A percentile compares a stretch with the other conserved stretches of the same genome.
Evolutionary conservation across 2,113 vertebrate species (phyloP).

Genomic region (Dicaeum eximium): DNA sequence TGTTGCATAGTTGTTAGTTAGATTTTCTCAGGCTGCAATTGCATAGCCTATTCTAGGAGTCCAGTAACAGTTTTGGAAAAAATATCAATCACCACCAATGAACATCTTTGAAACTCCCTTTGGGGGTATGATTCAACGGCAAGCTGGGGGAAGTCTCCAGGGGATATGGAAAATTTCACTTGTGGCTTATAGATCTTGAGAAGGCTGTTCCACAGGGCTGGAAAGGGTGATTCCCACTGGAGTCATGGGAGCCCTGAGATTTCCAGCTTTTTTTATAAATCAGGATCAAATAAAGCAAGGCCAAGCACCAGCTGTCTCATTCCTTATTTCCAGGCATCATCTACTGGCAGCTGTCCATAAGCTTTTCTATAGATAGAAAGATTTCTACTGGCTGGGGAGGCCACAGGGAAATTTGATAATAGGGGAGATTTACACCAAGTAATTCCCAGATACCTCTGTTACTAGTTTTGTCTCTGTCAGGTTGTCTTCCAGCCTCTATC

Average conservation of each 20-base stretch:
- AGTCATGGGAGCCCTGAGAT: neutral
- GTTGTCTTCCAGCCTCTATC: neutral
- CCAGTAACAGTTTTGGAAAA: neutral
- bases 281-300: conserved; percentile 13
- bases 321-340: conserved; percentile 41
- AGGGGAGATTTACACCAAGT: neutral
- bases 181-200: neutral
- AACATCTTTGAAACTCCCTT: neutral
- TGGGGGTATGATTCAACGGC: neutral
- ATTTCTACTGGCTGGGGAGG: neutral
- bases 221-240: conserved; percentile 3
- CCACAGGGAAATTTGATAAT: conserved; percentile 31
- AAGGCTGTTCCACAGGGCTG: neutral
- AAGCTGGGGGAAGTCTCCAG: neutral
- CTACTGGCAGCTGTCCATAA: conserved; percentile 40
- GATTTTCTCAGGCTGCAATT: neutral
- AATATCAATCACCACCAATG: neutral
- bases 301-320: conserved; percentile 43
- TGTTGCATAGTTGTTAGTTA: neutral
- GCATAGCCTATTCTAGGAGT: neutral
- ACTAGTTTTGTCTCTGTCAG: neutral
- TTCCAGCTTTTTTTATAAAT: conserved; percentile 31
- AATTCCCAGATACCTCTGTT: neutral
- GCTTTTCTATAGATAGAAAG: conserved; percentile 46
- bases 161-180: neutral